phyloP scores from a whole-genome alignment of 1,140 invertebrate genomes.

The Penaeus chinensis region DNA sequence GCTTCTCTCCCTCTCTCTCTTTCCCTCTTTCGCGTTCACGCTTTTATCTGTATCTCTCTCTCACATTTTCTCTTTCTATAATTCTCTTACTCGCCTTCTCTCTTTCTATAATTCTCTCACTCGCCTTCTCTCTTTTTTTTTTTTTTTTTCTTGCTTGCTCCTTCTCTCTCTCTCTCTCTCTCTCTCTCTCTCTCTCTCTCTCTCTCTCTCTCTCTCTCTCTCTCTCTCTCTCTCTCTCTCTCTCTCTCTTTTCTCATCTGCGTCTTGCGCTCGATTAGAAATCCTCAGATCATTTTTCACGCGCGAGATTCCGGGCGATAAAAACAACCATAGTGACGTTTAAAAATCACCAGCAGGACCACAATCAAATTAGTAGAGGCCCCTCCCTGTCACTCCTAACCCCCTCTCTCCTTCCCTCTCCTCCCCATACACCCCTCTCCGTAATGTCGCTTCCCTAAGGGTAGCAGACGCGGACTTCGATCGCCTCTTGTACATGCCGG shows the following conservation, averaged over 20 bases:
- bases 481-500: too few species aligned
- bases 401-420: background rate
- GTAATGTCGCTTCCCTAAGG: background rate
- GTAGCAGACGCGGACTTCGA: too few species aligned
- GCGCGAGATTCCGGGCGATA: too few species aligned
- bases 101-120: too few species aligned
- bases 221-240: background rate
- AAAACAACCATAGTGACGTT: constrained; percentile 13
- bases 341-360: background rate
- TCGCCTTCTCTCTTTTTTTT: background rate
- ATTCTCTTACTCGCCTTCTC: background rate
- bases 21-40: background rate
- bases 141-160: too few species aligned
- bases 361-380: constrained; percentile 15
- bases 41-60: background rate
- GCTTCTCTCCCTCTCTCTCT: too few species aligned
- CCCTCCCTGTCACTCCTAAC: too few species aligned
- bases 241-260: background rate
- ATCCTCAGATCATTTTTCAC: too few species aligned
- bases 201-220: background rate
- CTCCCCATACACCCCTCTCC: background rate
- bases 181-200: constrained; percentile 9
- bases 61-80: background rate
- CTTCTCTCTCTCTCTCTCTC: background rate
- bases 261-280: background rate